These are phyloP conservation scores for Lithophane leautieri DNA, from an alignment of 2,888 invertebrate genomes.

Conservation along the genomic window DNA sequence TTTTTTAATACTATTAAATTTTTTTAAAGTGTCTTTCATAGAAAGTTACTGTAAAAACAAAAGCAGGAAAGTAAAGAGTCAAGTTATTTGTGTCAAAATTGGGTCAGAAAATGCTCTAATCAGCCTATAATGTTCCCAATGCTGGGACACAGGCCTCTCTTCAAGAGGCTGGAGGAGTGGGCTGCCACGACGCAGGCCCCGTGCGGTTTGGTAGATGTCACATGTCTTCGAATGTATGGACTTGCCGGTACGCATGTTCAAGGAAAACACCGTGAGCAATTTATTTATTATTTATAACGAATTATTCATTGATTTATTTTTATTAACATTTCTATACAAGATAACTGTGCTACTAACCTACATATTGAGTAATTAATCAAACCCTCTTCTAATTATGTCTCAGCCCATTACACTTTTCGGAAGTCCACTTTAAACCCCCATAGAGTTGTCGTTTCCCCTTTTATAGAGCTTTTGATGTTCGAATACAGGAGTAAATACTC, in stretches of 20 bases:
- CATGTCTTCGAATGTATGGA: no score
- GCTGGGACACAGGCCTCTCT: no score
- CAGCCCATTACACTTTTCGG: conserved; percentile 44
- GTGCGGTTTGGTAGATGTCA: no score
- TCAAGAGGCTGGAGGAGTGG: no score
- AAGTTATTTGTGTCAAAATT: not conserved
- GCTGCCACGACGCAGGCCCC: no score
- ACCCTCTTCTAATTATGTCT: conserved; percentile 17
- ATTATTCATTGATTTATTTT: not conserved
- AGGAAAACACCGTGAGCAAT: no score
- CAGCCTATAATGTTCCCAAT: no score
- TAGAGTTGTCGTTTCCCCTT: conserved; percentile 39
- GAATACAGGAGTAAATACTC: conserved; percentile 7
- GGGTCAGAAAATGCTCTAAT: no score
- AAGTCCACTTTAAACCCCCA: conserved; percentile 33
- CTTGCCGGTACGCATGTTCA: no score
- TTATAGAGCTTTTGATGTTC: conserved; percentile 18
- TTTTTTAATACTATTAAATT: not conserved
- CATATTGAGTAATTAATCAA: conserved; percentile 29
- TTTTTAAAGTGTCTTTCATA: not conserved
- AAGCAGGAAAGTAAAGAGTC: not conserved
- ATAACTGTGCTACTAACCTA: conserved; percentile 18
- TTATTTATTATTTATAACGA: no score
- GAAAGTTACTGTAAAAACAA: not conserved
- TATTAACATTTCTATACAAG: not conserved